Percentiles rank a stretch among this genome's conserved stretches.
Evolutionary conservation across 2,797 vertebrate genomes (phyloP).

Genomic region (Tympanoctomys barrerae): DNA sequence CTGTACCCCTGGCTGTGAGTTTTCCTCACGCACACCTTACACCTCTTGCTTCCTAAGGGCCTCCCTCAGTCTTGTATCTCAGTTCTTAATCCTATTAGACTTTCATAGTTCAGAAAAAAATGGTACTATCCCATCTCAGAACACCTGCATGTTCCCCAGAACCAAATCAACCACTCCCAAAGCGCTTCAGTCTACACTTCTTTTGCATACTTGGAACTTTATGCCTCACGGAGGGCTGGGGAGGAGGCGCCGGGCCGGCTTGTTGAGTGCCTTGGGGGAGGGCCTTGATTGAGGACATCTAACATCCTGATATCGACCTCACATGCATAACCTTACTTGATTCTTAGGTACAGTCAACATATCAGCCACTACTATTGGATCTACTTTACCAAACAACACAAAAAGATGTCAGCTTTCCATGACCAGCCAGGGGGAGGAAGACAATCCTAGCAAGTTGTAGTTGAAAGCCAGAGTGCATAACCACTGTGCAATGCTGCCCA

Average conservation of each 20-base stretch:
- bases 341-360: background rate
- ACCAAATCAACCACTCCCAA: background rate
- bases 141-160: background rate
- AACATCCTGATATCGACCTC: background rate
- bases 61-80: background rate
- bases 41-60: background rate
- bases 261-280: background rate
- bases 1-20: background rate
- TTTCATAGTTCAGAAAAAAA: background rate
- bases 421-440: background rate
- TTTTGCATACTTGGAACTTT: background rate
- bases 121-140: background rate
- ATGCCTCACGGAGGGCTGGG: background rate
- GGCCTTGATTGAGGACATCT: background rate
- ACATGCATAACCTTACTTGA: background rate
- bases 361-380: background rate
- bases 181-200: background rate
- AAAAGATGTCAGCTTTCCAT: background rate
- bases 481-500: accelerated
- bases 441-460: background rate
- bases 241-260: background rate
- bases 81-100: background rate
- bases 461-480: background rate
- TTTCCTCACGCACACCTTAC: background rate
- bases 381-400: background rate